A percentile compares a stretch with the other conserved stretches of the same genome.
These are phyloP conservation scores for Eutolmus rufibarbis DNA, from an alignment of 2,888 invertebrate species.

Conservation along the genomic window DNA sequence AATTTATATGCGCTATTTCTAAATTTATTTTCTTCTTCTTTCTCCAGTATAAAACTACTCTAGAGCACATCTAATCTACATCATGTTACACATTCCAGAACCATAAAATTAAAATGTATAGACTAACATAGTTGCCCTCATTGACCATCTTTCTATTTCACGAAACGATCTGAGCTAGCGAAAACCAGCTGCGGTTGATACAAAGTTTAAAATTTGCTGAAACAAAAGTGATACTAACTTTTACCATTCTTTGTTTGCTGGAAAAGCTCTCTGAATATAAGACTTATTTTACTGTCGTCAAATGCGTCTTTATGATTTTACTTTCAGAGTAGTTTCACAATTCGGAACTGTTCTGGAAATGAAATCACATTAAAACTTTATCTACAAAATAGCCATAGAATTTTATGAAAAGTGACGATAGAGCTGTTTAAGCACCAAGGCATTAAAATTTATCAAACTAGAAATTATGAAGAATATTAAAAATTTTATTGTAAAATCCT, in stretches of 20 bases:
- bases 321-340: background rate
- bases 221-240: background rate
- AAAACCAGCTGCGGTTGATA: background rate
- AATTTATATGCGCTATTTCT: background rate
- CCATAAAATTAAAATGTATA: background rate
- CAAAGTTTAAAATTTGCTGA: background rate
- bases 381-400: background rate
- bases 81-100: background rate
- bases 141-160: background rate
- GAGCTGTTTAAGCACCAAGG: background rate
- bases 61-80: background rate
- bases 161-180: background rate
- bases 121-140: background rate
- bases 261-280: background rate
- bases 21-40: background rate
- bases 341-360: background rate
- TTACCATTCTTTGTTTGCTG: background rate
- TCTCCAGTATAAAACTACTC: background rate
- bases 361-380: background rate
- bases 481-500: no score
- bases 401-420: background rate
- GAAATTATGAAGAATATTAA: no score
- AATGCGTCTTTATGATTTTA: background rate
- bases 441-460: background rate
- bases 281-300: background rate